Evolutionary conservation across 1,140 invertebrate genomes (phyloP), one percentile per base, ranked within the genome.

Genomic region (Polyergus mexicanus): DNA sequence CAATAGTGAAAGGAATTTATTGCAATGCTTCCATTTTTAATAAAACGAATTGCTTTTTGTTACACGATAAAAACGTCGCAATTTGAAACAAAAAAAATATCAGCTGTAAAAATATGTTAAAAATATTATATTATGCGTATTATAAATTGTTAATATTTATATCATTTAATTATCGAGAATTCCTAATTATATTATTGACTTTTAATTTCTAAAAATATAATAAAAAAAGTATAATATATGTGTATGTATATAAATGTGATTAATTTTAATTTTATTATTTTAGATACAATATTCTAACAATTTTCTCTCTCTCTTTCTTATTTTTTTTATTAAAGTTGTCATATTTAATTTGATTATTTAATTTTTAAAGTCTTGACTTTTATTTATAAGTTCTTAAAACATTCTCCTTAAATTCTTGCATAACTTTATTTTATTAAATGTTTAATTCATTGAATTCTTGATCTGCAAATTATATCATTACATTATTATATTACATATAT

Each of bases 11-110:
- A 44, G 38, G 25, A 56, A 11, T 44, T 81, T 35, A 71, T 58
- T 81, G 35, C n/a, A 25, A 25, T n/a, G 51, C 65, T 44, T 44
- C 19, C 3, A 77, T 65, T 77, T 72, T 60, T 58, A 72, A 58
- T 58, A 19, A 19, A 19, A 41, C 71, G 38, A 74, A 35, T 66
- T 58, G 51, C 65, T 54, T 5, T 68, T 80, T 56, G 44, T 80
- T 54, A 66, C 16, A 22, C 35, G 3, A 78, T 54, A 56, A 68
- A 56, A 69, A 56, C 56, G 6, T 68, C 2, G 0, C 6, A 19
- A 19, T 41, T 69, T 41, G 8, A 68, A 69, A 44, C 28, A 35
- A 44, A 38, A 38, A 38, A 38, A 10, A 35, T 41, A 13, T 19
- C 25, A 80, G 22, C 54, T 80, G 5, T 44, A 28, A 10, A 7